phyloP scores from a whole-genome alignment of 2,888 invertebrate genomes.

The Chrysolina haemoptera region DNA sequence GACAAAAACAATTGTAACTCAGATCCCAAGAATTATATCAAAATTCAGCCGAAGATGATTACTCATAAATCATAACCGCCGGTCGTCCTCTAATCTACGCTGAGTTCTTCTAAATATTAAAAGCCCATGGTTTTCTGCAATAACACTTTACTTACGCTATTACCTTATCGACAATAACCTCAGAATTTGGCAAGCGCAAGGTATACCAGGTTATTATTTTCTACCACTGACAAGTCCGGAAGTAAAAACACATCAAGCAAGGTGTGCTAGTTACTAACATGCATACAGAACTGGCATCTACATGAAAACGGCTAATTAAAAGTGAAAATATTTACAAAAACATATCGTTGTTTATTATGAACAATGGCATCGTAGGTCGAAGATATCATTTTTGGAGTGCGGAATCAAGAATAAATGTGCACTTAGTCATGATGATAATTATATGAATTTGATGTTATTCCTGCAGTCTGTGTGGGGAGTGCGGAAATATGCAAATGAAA shows the following conservation, averaged over 20 bases:
- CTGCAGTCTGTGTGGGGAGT: too few relatives aligned
- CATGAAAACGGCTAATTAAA: neutral
- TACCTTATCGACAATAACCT: neutral
- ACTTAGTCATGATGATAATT: too few relatives aligned
- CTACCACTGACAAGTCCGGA: neutral
- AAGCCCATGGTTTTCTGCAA: neutral
- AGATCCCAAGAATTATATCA: too few relatives aligned
- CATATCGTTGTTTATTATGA: too few relatives aligned
- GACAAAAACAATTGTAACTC: too few relatives aligned
- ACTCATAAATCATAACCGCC: neutral
- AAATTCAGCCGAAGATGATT: too few relatives aligned
- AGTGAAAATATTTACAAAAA: too few relatives aligned
- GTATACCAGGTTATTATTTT: constrained; percentile 11
- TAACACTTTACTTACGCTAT: neutral
- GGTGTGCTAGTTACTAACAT: neutral
- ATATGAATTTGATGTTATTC: too few relatives aligned
- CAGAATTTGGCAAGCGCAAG: neutral
- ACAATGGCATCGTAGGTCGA: too few relatives aligned
- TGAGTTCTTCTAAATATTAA: neutral
- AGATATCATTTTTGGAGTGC: too few relatives aligned
- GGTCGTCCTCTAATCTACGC: neutral
- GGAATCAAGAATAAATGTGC: too few relatives aligned
- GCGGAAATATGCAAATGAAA: too few relatives aligned
- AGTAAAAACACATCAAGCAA: neutral
- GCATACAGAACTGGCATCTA: neutral